phyloP scores from a whole-genome alignment of 2,888 invertebrate genomes.

The Brachynemurus nebulosus region DNA sequence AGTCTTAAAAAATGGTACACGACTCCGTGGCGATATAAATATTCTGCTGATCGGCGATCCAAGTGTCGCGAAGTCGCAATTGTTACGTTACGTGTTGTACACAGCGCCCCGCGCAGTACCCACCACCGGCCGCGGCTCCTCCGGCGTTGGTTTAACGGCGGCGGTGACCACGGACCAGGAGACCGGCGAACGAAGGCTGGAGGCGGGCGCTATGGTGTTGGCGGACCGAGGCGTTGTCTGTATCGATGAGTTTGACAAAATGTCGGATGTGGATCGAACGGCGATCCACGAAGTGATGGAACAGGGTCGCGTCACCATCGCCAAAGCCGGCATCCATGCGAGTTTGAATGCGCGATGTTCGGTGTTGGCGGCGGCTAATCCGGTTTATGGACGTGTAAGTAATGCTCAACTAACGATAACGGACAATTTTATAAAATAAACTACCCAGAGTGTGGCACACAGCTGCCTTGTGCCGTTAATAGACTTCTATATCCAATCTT shows the following conservation, averaged over 20 bases:
- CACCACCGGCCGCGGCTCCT: conserved; percentile 95
- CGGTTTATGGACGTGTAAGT: conserved; percentile 82
- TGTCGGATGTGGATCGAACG: conserved; percentile 97
- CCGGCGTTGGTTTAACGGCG: conserved; percentile 96
- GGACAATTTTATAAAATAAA: too few relatives aligned
- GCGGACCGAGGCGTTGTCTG: conserved; percentile 98
- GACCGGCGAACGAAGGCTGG: conserved; percentile 72
- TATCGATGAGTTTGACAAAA: conserved; percentile 97
- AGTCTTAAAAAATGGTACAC: conserved; percentile 76
- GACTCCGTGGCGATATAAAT: conserved; percentile 78
- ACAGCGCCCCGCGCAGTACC: conserved; percentile 94
- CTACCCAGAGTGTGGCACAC: too few relatives aligned
- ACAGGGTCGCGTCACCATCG: conserved; percentile 93
- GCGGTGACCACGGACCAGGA: conserved; percentile 95
- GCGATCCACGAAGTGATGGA: conserved; percentile 99
- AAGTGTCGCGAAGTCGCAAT: conserved; percentile 96
- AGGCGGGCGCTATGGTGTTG: conserved; percentile 99
- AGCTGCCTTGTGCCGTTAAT: too few relatives aligned
- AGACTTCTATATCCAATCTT: too few relatives aligned
- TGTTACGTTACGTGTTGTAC: conserved; percentile 81
- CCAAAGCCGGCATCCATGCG: conserved; percentile 98
- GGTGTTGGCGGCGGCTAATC: conserved; percentile 98
- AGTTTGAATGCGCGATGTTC: conserved; percentile 94
- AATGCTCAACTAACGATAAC: too few relatives aligned
- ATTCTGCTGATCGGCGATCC: conserved; percentile 94